These are phyloP conservation scores for Arge pagana DNA, from an alignment of 2,888 invertebrate genomes.

Conservation along the genomic window DNA sequence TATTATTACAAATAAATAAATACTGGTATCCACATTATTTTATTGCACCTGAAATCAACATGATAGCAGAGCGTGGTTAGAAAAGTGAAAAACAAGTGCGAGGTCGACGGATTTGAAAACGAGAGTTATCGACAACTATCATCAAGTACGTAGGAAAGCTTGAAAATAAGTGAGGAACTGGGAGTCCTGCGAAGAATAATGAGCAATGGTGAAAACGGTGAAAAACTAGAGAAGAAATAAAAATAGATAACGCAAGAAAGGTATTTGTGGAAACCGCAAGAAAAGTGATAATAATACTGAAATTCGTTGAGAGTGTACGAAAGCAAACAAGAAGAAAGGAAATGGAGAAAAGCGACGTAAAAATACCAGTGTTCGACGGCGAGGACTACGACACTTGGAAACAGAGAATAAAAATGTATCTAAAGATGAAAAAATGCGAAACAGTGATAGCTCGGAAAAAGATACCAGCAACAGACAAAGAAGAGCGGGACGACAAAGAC, in stretches of 20 bases:
- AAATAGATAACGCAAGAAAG: slow-evolving; percentile 6
- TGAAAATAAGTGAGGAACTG: not conserved
- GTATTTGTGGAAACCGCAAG: not conserved
- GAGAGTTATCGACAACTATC: no score
- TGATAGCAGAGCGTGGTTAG: no score
- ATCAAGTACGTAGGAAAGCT: no score
- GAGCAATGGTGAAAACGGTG: not conserved
- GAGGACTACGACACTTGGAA: slow-evolving; percentile 24
- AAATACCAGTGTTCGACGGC: not conserved
- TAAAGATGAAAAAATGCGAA: slow-evolving; percentile 22
- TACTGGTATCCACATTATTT: no score
- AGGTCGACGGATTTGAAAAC: no score
- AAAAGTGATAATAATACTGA: slow-evolving; percentile 5
- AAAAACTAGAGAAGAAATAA: slow-evolving; percentile 1
- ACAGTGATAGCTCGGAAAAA: slow-evolving; percentile 15
- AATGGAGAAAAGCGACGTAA: slow-evolving; percentile 11
- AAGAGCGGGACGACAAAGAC: slow-evolving; percentile 18
- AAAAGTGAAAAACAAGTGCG: no score
- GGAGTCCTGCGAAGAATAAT: slow-evolving; percentile 1
- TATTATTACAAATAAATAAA: no score
- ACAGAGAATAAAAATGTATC: slow-evolving; percentile 12
- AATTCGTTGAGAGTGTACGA: slow-evolving; percentile 8
- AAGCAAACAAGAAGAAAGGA: slow-evolving; percentile 1
- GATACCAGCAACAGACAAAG: not conserved
- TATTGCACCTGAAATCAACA: no score